Evolutionary conservation across 1,140 invertebrate species (phyloP).

Genomic region (Diachasmimorpha longicaudata): DNA sequence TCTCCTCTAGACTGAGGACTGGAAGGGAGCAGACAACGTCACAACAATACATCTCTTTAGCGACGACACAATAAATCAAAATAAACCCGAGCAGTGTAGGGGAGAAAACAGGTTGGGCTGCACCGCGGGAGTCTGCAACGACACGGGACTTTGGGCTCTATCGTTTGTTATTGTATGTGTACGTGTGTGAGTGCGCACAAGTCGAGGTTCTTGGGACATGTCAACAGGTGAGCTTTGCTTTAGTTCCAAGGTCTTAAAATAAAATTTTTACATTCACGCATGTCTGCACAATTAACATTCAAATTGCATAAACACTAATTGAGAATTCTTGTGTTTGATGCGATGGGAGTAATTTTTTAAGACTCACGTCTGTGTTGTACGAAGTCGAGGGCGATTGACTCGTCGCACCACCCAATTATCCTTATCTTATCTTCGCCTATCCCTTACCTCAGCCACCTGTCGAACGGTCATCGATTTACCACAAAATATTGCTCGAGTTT

Average conservation of each 20-base stretch:
- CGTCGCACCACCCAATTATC: no score
- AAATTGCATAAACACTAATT: no score
- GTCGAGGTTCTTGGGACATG: slow-evolving; percentile 4
- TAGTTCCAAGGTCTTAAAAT: background rate
- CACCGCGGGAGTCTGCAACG: background rate
- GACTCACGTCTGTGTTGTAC: no score
- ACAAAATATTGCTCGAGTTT: background rate
- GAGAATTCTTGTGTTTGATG: no score
- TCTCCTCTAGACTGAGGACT: slow-evolving; percentile 8
- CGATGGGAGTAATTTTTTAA: no score
- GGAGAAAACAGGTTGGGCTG: slow-evolving; percentile 51
- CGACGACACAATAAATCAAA: slow-evolving; percentile 57
- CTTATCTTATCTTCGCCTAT: no score
- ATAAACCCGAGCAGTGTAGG: slow-evolving; percentile 44
- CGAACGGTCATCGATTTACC: no score
- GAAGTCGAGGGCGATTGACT: no score
- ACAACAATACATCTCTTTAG: slow-evolving; percentile 58
- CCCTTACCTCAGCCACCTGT: no score
- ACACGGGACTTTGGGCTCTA: slow-evolving; percentile 7
- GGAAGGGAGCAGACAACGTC: slow-evolving; percentile 43
- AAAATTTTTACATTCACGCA: no score
- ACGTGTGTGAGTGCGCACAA: background rate
- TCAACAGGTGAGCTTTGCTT: slow-evolving; percentile 10
- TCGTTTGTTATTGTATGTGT: slow-evolving; percentile 7
- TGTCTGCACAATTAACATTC: no score